A percentile compares a stretch with the other conserved stretches of the same genome.
Conservation (phyloP, 2,888 invertebrate species). For the Andrena bucephala region DNA sequence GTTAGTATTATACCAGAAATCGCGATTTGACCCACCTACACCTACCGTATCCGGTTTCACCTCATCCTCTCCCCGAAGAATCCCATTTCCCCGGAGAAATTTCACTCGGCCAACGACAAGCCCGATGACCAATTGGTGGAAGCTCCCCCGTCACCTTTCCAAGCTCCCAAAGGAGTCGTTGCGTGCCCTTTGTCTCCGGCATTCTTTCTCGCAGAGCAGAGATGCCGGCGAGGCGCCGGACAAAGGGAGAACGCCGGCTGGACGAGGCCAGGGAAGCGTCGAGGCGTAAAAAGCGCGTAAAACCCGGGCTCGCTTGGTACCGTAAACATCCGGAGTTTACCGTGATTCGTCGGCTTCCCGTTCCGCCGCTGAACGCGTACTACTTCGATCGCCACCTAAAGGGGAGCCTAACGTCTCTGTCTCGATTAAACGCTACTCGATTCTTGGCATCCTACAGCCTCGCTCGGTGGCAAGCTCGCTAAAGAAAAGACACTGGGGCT, state of each 20-base stretch:
- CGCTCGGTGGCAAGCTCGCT: slow-evolving; percentile 25
- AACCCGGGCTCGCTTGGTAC: not conserved
- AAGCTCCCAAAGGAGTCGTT: not conserved
- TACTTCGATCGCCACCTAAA: slow-evolving; percentile 17
- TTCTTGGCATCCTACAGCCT: slow-evolving; percentile 14
- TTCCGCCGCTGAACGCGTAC: not conserved
- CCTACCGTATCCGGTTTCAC: no score
- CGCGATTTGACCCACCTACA: no score
- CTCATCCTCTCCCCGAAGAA: no score
- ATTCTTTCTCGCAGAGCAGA: not conserved
- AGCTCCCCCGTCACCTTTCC: not conserved
- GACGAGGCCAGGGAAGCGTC: slow-evolving; percentile 17
- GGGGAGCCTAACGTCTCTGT: slow-evolving; percentile 3
- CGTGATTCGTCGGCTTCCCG: slow-evolving; percentile 9
- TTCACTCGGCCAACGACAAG: no score
- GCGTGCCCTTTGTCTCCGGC: not conserved
- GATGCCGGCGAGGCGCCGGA: not conserved
- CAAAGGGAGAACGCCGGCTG: slow-evolving; percentile 12
- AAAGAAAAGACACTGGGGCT: slow-evolving; percentile 35
- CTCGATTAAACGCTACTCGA: slow-evolving; percentile 1
- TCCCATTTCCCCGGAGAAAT: no score
- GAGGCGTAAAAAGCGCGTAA: slow-evolving; percentile 6
- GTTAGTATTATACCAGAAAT: no score
- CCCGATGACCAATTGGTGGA: no score
- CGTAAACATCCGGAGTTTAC: not conserved